Percentiles rank a stretch among this genome's conserved stretches.
Conservation (phyloP, 2,888 invertebrate genomes). For the Lasioglossum zephyrum region DNA sequence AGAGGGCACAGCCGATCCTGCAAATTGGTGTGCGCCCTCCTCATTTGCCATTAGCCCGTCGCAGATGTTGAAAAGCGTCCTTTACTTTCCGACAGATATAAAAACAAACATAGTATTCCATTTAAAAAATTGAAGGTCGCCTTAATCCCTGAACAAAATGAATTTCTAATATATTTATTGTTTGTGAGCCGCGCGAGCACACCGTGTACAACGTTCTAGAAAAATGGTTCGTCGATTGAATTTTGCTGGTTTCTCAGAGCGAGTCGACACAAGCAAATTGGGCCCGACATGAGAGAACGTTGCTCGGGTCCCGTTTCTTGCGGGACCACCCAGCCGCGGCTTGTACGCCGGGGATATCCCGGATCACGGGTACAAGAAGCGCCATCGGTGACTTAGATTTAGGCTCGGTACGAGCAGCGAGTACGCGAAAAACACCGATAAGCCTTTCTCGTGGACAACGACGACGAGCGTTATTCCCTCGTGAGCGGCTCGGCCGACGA, state of each 20-base stretch:
- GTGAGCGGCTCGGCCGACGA: slow-evolving; percentile 34
- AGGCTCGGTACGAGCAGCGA: slow-evolving; percentile 50
- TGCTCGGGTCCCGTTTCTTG: slow-evolving; percentile 28
- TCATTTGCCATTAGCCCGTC: too few species aligned
- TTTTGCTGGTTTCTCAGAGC: neutral
- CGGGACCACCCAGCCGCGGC: slow-evolving; percentile 54
- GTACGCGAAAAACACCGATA: slow-evolving; percentile 29
- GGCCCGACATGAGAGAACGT: slow-evolving; percentile 10
- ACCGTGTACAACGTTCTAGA: too few species aligned
- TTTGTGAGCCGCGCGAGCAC: too few species aligned
- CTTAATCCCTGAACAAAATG: too few species aligned
- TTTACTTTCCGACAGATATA: too few species aligned
- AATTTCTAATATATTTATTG: too few species aligned
- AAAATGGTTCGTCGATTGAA: too few species aligned
- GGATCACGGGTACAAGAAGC: slow-evolving; percentile 43
- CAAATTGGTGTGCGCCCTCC: too few species aligned
- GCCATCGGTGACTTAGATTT: slow-evolving; percentile 59
- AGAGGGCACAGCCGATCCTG: too few species aligned
- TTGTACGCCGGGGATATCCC: slow-evolving; percentile 34
- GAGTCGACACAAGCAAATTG: slow-evolving; percentile 1
- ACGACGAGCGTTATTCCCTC: slow-evolving; percentile 54
- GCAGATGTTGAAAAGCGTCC: too few species aligned
- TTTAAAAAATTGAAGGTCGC: too few species aligned
- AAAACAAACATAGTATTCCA: too few species aligned
- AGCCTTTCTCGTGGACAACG: slow-evolving; percentile 25